Evolutionary conservation across 2,797 vertebrate genomes (phyloP), one percentile per base, ranked within the genome.

Genomic region (Phylloscopus collybita): DNA sequence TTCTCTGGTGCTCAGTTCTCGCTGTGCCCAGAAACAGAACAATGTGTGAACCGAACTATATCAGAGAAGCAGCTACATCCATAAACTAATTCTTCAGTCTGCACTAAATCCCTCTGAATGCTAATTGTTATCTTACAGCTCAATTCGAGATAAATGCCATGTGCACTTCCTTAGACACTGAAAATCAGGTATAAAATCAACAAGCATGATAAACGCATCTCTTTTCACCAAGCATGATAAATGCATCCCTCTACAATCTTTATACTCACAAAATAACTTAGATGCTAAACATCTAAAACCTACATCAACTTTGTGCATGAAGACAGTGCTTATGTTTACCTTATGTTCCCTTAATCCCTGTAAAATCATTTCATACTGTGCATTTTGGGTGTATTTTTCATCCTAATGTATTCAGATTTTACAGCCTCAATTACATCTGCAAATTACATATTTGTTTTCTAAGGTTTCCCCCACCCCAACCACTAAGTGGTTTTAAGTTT

Each of bases 381-480:
- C 38, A 56, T 14, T 92, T 80, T 23, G 32, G 38, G 22, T 51
- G 8, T 44, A 32, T 81, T 86, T 94, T 86, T 93, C 26, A 14
- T 47, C 51, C 62, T 91, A 47, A 73, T 54, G 3, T 65, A 13
- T 66, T 88, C 70, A 76, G 54, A 78, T 29, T 86, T 85, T n/a
- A 60, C 44, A 80, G 78, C 42, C 42, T 61, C 53, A 57, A 51
- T 75, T 86, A 80, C 75, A 22, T 79, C 64, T 86, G 40, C 26
- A 75, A 64, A 90, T 70, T 18, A 69, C 9, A 27, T 53, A 36
- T 25, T 66, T 2, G 14, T 90, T 90, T 93, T 60, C 32, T 45
- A 70, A 79, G 49, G 5, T n/a, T 16, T 1, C 1, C 9, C 18
- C 10, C 12, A 14, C 16, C 5, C 2, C 30, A 49, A 0, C 71